Evolutionary conservation across 2,888 invertebrate genomes (phyloP).

Genomic region (Anticlea derivata): DNA sequence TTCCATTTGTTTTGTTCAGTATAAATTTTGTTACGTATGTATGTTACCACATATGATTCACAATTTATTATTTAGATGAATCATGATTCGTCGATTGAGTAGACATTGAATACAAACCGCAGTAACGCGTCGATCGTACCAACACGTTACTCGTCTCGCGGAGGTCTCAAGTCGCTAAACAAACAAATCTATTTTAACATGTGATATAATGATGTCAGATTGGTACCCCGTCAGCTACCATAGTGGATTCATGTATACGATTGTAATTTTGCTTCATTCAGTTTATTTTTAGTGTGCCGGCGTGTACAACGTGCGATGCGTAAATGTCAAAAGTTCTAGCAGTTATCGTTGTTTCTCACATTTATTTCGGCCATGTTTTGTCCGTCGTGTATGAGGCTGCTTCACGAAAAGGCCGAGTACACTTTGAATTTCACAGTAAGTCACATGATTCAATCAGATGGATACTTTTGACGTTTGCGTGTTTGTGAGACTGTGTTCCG

Average conservation of each 20-base stretch:
- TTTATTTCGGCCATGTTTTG: slow-evolving; percentile 62
- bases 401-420: slow-evolving; percentile 73
- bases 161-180: slow-evolving; percentile 65
- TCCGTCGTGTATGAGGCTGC: slow-evolving; percentile 65
- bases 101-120: slow-evolving; percentile 69
- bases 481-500: slow-evolving; percentile 55
- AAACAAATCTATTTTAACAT: slow-evolving; percentile 77
- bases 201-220: slow-evolving; percentile 80
- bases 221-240: slow-evolving; percentile 71
- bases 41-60: slow-evolving; percentile 64
- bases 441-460: slow-evolving; percentile 55
- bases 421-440: slow-evolving; percentile 73
- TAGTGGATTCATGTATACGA: slow-evolving; percentile 76
- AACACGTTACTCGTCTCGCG: slow-evolving; percentile 53
- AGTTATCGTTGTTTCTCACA: slow-evolving; percentile 48
- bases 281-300: slow-evolving; percentile 76
- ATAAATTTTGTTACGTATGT: slow-evolving; percentile 56
- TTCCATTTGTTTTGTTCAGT: slow-evolving; percentile 43
- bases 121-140: slow-evolving; percentile 63
- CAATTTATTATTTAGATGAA: slow-evolving; percentile 71
- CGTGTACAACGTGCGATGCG: slow-evolving; percentile 77
- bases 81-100: slow-evolving; percentile 70
- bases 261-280: slow-evolving; percentile 77
- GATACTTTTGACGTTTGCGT: slow-evolving; percentile 74
- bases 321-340: slow-evolving; percentile 77